A percentile compares a stretch with the other conserved stretches of the same genome.
These are phyloP conservation scores for Cephalotes varians DNA, from an alignment of 2,888 invertebrate genomes.

Conservation along the genomic window DNA sequence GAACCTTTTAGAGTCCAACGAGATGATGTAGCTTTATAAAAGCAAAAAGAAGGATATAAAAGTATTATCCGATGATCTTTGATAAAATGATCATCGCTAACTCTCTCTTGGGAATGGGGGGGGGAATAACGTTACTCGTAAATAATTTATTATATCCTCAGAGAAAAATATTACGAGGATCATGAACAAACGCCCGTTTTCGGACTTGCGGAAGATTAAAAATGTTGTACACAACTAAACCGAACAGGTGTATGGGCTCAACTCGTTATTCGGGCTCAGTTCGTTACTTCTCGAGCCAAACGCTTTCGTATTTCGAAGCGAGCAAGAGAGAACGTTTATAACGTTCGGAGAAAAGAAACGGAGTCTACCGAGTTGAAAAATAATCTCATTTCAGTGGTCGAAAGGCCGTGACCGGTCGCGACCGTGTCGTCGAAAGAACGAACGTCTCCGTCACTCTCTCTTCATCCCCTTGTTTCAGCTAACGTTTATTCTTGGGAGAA, in stretches of 20 bases:
- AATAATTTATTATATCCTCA: not conserved
- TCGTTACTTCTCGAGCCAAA: slow-evolving; percentile 28
- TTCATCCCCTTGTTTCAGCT: slow-evolving; percentile 10
- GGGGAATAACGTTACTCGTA: not conserved
- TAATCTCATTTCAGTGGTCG: slow-evolving; percentile 61
- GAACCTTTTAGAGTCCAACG: not conserved
- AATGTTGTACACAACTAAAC: not conserved
- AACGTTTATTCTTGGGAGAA: slow-evolving; percentile 65
- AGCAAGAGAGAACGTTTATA: not conserved
- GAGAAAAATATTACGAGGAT: not conserved
- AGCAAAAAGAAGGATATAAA: not conserved
- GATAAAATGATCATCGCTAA: not conserved
- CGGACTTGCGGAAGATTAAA: not conserved
- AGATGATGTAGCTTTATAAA: not conserved
- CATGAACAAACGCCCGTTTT: not conserved
- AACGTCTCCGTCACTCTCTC: not conserved
- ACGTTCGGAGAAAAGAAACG: not conserved
- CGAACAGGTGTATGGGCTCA: slow-evolving; percentile 6
- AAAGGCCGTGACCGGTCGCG: slow-evolving; percentile 42
- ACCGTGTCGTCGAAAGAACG: slow-evolving; percentile 7
- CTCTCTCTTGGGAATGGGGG: not conserved
- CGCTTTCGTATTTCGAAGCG: slow-evolving; percentile 11
- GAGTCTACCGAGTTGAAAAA: slow-evolving; percentile 43
- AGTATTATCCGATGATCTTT: not conserved
- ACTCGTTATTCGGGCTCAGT: slow-evolving; percentile 16